Conservation (phyloP, 2,888 invertebrate genomes). For the Tetranychus truncatus region DNA sequence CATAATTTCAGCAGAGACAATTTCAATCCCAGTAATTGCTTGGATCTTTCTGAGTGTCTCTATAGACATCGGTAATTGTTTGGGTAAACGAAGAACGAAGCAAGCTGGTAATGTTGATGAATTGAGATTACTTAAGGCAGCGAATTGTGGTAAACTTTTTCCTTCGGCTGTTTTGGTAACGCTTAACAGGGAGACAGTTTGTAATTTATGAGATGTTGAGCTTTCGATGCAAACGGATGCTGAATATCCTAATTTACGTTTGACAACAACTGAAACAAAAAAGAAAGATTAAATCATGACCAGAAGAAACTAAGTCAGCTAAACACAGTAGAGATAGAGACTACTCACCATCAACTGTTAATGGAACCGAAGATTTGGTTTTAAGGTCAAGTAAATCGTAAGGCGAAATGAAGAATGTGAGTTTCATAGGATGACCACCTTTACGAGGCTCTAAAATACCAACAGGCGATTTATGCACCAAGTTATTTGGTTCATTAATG, state of each 20-base stretch:
- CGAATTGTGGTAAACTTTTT: conserved; percentile 61
- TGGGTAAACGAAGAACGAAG: conserved; percentile 61
- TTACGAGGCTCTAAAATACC: conserved; percentile 62
- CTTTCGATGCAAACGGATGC: conserved; percentile 79
- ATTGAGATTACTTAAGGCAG: conserved; percentile 58
- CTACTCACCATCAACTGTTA: conserved; percentile 47
- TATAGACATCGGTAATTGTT: conserved; percentile 66
- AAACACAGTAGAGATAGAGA: conserved; percentile 22
- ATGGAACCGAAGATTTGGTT: conserved; percentile 48
- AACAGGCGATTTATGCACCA: conserved; percentile 71
- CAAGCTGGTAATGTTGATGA: conserved; percentile 75
- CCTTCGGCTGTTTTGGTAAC: conserved; percentile 45
- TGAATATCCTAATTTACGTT: conserved; percentile 56
- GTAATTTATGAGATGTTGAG: conserved; percentile 63
- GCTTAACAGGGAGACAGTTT: conserved; percentile 37
- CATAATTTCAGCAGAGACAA: conserved; percentile 16
- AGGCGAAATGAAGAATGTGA: conserved; percentile 82
- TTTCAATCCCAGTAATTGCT: conserved; percentile 32
- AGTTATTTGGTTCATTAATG: conserved; percentile 48
- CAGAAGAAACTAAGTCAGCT: background rate
- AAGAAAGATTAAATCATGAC: background rate
- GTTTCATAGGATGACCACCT: conserved; percentile 77
- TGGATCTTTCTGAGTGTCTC: conserved; percentile 52
- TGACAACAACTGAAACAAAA: conserved; percentile 35
- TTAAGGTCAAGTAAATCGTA: conserved; percentile 69